These are phyloP conservation scores for Thymelicus acteon DNA, from an alignment of 2,888 invertebrate species.

Conservation along the genomic window DNA sequence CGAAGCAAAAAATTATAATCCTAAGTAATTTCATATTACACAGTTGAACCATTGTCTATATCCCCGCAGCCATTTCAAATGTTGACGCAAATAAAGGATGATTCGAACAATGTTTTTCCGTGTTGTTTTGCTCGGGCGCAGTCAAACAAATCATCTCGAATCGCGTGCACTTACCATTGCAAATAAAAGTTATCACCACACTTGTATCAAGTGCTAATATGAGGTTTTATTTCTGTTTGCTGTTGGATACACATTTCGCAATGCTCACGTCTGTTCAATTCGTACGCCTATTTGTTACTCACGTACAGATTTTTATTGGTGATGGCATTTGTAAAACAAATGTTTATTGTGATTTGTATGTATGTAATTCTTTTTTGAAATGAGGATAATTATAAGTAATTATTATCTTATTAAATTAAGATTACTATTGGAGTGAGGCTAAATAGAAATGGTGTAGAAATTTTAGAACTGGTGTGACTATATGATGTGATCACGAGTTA, in stretches of 20 bases:
- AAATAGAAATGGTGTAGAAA: too few relatives aligned
- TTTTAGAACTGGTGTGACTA: too few relatives aligned
- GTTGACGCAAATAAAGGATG: slow-evolving; percentile 9
- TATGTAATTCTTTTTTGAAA: background rate
- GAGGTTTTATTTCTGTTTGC: slow-evolving; percentile 42
- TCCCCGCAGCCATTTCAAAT: background rate
- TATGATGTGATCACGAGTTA: too few relatives aligned
- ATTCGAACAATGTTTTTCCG: slow-evolving; percentile 20
- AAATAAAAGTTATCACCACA: slow-evolving; percentile 51
- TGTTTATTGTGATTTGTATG: background rate
- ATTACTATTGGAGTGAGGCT: too few relatives aligned
- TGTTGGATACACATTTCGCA: slow-evolving; percentile 25
- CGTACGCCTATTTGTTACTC: slow-evolving; percentile 11
- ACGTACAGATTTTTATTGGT: slow-evolving; percentile 4
- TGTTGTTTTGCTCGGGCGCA: slow-evolving; percentile 28
- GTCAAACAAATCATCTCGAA: slow-evolving; percentile 45
- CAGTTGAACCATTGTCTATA: background rate
- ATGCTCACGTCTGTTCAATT: slow-evolving; percentile 18
- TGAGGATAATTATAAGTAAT: too few relatives aligned
- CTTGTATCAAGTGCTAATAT: slow-evolving; percentile 41
- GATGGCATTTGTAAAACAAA: background rate
- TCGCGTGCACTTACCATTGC: slow-evolving; percentile 60
- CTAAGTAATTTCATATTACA: background rate
- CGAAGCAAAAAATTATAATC: background rate
- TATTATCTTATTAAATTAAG: too few relatives aligned